Evolutionary conservation across 2,888 invertebrate genomes (phyloP).

Genomic region (Baccha elongata): DNA sequence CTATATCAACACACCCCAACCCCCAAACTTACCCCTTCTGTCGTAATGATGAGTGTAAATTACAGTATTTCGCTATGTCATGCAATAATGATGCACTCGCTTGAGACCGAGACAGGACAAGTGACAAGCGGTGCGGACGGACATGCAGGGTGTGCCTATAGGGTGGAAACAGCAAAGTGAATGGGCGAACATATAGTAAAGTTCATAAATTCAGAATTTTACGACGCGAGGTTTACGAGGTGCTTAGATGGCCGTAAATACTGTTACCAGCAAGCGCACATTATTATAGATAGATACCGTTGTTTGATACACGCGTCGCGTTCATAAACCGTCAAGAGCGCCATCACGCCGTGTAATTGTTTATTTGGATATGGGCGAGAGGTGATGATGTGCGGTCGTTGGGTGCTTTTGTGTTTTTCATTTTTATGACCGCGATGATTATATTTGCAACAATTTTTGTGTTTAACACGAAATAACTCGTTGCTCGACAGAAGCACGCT

Average conservation of each 20-base stretch:
- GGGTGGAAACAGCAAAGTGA: not conserved
- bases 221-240: slow-evolving; percentile 71
- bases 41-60: slow-evolving; percentile 42
- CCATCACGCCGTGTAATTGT: slow-evolving; percentile 70
- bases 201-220: slow-evolving; percentile 71
- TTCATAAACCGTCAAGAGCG: slow-evolving; percentile 63
- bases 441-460: slow-evolving; percentile 67
- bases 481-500: slow-evolving; percentile 25
- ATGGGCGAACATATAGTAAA: slow-evolving; percentile 29
- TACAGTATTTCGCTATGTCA: slow-evolving; percentile 36
- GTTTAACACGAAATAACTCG: slow-evolving; percentile 51
- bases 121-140: not conserved
- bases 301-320: slow-evolving; percentile 41
- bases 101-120: not conserved
- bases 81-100: slow-evolving; percentile 61
- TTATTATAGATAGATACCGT: slow-evolving; percentile 12
- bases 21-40: not conserved
- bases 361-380: slow-evolving; percentile 67
- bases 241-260: slow-evolving; percentile 69
- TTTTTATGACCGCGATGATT: slow-evolving; percentile 52
- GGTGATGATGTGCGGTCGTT: slow-evolving; percentile 66
- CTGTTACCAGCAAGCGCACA: slow-evolving; percentile 35
- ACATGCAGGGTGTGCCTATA: not conserved
- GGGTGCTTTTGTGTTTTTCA: slow-evolving; percentile 54
- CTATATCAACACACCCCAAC: not conserved